phyloP scores from a whole-genome alignment of 2,888 invertebrate genomes.

The Eledona agricola region DNA sequence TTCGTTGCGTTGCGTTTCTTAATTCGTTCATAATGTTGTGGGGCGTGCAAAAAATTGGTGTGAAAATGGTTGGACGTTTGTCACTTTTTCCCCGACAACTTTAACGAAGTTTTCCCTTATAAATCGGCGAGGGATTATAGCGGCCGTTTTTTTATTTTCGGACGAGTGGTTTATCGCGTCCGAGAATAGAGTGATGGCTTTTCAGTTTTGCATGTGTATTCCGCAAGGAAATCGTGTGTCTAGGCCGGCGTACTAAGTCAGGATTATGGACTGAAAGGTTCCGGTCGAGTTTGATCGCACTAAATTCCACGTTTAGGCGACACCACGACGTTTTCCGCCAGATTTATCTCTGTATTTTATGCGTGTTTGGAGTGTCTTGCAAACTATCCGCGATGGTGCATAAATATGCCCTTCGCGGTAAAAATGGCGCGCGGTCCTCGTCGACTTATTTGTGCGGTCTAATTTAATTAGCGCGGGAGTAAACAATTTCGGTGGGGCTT shows the following conservation, averaged over 20 bases:
- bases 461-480: constrained; percentile 12
- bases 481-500: constrained; percentile 22
- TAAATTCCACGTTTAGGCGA: constrained; percentile 27
- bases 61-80: too few relatives aligned
- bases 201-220: neutral
- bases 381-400: constrained; percentile 3
- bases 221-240: neutral
- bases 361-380: constrained; percentile 10
- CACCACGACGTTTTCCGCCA: constrained; percentile 31
- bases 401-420: too few relatives aligned
- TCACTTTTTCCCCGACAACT: too few relatives aligned
- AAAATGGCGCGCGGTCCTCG: neutral
- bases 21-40: too few relatives aligned
- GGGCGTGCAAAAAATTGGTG: too few relatives aligned
- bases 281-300: constrained; percentile 17
- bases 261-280: constrained; percentile 16
- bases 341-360: constrained; percentile 31
- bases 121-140: too few relatives aligned
- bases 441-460: neutral
- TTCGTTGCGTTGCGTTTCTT: too few relatives aligned
- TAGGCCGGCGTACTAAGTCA: constrained; percentile 1
- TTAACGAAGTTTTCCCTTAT: too few relatives aligned
- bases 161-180: too few relatives aligned
- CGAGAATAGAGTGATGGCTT: neutral
- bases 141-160: too few relatives aligned